Conservation (phyloP, 2,113 vertebrate species). For the Cricetomys ansorgei region DNA sequence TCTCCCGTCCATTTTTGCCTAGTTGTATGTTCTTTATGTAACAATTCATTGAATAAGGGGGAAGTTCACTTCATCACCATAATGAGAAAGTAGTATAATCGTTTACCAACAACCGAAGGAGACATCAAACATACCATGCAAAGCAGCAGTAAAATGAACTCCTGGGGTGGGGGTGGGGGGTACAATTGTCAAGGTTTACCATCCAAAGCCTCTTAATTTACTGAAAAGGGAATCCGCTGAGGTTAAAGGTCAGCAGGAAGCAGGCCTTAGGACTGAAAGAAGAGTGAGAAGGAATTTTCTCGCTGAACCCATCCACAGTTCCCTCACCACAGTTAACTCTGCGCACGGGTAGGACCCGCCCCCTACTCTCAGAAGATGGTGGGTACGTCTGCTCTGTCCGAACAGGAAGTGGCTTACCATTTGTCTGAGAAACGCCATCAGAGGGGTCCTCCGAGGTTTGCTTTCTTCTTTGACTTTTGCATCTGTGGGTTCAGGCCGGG, state of each 20-base stretch:
- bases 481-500: conserved; percentile 45
- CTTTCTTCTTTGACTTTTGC: conserved; percentile 77
- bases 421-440: conserved; percentile 87
- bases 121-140: not conserved
- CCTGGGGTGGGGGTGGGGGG: too few species aligned
- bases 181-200: too few species aligned
- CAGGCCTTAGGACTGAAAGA: not conserved
- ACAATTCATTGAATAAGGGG: conserved; percentile 18
- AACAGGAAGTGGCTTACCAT: conserved; percentile 83
- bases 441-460: conserved; percentile 82
- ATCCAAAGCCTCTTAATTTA: not conserved
- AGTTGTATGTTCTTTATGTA: not conserved
- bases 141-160: not conserved
- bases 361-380: fast-evolving
- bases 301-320: fast-evolving
- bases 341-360: fast-evolving
- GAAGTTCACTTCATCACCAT: not conserved
- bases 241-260: not conserved
- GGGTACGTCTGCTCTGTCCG: fast-evolving
- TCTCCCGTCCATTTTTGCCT: not conserved
- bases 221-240: not conserved
- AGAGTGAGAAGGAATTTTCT: not conserved
- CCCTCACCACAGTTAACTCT: fast-evolving
- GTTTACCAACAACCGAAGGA: not conserved
- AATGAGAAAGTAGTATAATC: not conserved